Evolutionary conservation across 2,797 vertebrate genomes (phyloP), one percentile per base, ranked within the genome.

Genomic region (Miichthys miiuy): DNA sequence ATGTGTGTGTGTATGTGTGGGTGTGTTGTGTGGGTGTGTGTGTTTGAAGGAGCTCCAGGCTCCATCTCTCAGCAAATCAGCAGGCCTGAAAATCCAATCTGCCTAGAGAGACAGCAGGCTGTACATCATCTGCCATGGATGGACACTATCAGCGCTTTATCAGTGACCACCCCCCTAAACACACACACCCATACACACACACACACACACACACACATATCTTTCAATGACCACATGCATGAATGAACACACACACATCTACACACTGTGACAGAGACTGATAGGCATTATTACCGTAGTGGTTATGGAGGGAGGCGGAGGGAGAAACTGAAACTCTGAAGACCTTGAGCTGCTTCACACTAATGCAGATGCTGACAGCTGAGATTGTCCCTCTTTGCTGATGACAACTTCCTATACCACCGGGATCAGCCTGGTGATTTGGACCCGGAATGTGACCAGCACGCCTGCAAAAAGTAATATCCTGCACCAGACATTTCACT

Each of bases 71-170:
- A 94, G 91, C 94, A 88, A 94, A 95, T 96, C 94, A 95, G 92
- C 88, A 92, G 90, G 92, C 93, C 93, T 94, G 94, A 95, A 95
- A 95, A 95, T 95, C 94, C 95, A 95, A 95, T 96, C 94, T 95
- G 94, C 94, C 92, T 91, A 88, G 64, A 91, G 89, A 95, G 94
- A 95, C 94, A 94, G 93, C 92, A 90, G 90, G 94, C 93, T 94
- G 92, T 95, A 95, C 90, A 95, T 96, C 94, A 95, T 95, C 93
- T 95, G 94, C 94, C 94, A 94, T 90, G 87, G 91, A 88, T 84
- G 89, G 92, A 94, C 91, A 92, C 92, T 91, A 94, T 95, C 94
- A 93, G 92, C 50, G 91, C 91, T 95, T 93, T 92, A 96, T 96
- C 94, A 94, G 90, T 86, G 82, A 82, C 89, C 78, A 30, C 86